Percentiles rank a stretch among this genome's conserved stretches.
Evolutionary conservation across 2,888 invertebrate species (phyloP).

Genomic region (Tiliacea aurago): DNA sequence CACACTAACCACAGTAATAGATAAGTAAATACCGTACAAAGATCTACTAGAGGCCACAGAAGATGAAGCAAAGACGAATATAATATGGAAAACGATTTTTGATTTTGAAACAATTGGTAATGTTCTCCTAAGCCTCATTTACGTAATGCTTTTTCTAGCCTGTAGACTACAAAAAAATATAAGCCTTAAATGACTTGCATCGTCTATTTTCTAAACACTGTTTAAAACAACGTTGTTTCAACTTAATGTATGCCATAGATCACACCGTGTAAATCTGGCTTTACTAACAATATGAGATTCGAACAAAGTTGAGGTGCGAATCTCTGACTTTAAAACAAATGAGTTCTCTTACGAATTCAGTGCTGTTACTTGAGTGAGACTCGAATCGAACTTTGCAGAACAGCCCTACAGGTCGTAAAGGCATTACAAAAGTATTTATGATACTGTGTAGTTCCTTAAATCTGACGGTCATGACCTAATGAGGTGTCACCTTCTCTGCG

Average conservation of each 20-base stretch:
- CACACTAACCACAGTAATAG: not conserved
- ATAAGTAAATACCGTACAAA: not conserved
- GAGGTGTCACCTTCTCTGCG: conserved; percentile 61
- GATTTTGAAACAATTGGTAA: not conserved
- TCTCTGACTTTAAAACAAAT: not conserved
- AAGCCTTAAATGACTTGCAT: not conserved
- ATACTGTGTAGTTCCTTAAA: conserved; percentile 47
- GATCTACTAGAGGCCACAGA: not conserved
- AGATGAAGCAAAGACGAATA: not conserved
- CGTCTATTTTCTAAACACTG: not conserved
- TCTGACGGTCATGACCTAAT: conserved; percentile 58
- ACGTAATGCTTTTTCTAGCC: not conserved
- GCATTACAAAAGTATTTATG: conserved; percentile 47
- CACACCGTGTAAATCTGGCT: not conserved
- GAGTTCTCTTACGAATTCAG: not conserved
- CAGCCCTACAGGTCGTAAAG: not conserved
- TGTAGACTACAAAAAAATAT: too few relatives aligned
- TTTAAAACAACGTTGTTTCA: not conserved
- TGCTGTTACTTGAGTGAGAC: not conserved
- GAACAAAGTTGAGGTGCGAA: not conserved
- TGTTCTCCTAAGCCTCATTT: too few relatives aligned
- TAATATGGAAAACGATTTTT: not conserved
- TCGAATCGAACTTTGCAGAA: not conserved
- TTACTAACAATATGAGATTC: not conserved
- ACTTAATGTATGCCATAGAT: not conserved